Evolutionary conservation across 2,113 vertebrate species (phyloP).

Genomic region (Coptodon bakossiorum): DNA sequence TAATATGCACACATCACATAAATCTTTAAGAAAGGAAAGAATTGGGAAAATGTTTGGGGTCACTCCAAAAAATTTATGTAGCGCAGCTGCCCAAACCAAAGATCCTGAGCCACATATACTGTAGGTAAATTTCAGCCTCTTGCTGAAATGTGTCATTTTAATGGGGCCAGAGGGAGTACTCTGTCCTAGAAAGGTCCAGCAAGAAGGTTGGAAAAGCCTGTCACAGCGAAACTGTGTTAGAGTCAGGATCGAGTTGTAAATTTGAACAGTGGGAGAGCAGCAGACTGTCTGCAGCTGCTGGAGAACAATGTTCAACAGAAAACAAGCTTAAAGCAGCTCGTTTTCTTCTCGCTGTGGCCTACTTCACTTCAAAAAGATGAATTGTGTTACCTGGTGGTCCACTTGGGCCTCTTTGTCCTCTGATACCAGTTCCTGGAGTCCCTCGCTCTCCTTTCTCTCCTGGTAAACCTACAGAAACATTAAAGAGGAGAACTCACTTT

Average conservation of each 20-base stretch:
- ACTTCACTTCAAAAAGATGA: not conserved
- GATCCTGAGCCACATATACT: not conserved
- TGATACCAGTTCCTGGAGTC: conserved; percentile 71
- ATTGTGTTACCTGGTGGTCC: conserved; percentile 84
- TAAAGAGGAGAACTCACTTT: not conserved
- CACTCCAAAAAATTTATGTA: conserved; percentile 23
- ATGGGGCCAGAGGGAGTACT: not conserved
- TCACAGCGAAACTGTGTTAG: not conserved
- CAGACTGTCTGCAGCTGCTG: not conserved
- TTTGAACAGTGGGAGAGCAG: not conserved
- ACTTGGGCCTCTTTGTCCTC: conserved; percentile 82
- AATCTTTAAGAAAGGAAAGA: conserved; percentile 23
- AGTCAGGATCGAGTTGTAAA: not conserved
- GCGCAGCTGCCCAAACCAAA: conserved; percentile 24
- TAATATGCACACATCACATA: not conserved
- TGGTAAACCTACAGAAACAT: conserved; percentile 72
- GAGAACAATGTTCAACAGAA: not conserved
- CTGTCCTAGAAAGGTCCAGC: not conserved
- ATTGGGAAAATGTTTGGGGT: conserved; percentile 7
- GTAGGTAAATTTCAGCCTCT: conserved; percentile 6
- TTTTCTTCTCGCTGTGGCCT: not conserved
- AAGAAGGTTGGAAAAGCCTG: not conserved
- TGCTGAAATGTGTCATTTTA: conserved; percentile 7
- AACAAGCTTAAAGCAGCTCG: not conserved
- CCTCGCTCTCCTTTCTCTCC: conserved; percentile 97